Base-by-base conservation (phyloP, 2,888 invertebrate genomes). In the Temnothorax unifasciatus region DNA sequence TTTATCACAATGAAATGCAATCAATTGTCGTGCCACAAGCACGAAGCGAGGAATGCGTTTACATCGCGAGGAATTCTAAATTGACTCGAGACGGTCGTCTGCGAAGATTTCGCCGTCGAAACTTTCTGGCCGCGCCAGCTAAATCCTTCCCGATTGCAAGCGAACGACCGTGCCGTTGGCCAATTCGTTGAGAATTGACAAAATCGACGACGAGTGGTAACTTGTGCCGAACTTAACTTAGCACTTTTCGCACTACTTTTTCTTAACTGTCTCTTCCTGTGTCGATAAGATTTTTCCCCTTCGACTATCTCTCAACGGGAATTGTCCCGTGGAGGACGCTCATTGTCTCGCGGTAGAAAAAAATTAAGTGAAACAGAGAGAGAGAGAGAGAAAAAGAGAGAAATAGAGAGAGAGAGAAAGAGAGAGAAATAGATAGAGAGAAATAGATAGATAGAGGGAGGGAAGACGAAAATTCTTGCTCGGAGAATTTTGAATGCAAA, bases 401-500 rank as follows among this genome's bases (percentile, higher is more conserved):
- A 29, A 0, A 41, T 25, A 9, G 34, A 44, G 25, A 44, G 34
- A 15, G 0, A 41, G 6, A 15, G 38, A 25, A 6, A 41, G 21
- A 9, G 38, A 8, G 3, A 34, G n/a, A n/a, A n/a, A n/a, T n/a
- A n/a, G n/a, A n/a, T n/a, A n/a, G 0, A 34, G 0, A 34, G 0
- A 34, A 0, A 34, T 34, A 34, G 0, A 34, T 34, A 34, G 6
- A 34, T 34, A 34, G 29, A 50, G 18, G 25, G 18, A n/a, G 15
- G 3, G 29, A n/a, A 25, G 34, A 34, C 47, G 44, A 57, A 77
- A 77, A 77, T 69, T 73, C 73, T 81, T 73, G 59, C 47, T 0
- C 38, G 47, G 59, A 41, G 52, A 81, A 81, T 73, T 73, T 50
- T 47, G 73, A 73, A 73, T 81, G 79, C 79, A 81, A 73, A 81